phyloP scores from a whole-genome alignment of 2,113 vertebrate genomes.

The Stigmatopora nigra region DNA sequence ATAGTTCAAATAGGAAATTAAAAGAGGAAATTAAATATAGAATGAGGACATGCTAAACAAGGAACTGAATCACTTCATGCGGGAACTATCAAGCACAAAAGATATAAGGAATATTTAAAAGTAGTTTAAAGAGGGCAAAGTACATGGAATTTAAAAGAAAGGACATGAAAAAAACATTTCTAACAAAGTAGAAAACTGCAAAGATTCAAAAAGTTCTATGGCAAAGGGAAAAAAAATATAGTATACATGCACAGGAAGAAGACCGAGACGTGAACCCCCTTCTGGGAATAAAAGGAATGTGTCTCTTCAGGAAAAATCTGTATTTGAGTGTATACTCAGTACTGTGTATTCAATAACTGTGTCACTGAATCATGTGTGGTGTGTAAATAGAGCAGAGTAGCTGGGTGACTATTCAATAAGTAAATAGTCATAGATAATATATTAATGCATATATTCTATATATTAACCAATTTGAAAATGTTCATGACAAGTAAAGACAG shows the following conservation, averaged over 20 bases:
- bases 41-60: conserved; percentile 37
- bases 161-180: background rate
- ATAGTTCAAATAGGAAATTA: conserved; percentile 14
- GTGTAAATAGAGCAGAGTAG: background rate
- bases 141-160: background rate
- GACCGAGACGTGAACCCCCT: conserved; percentile 14
- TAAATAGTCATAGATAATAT: too few species aligned
- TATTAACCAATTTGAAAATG: too few species aligned
- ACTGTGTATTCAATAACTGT: background rate
- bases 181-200: background rate
- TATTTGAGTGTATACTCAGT: background rate
- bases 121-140: background rate
- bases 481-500: background rate
- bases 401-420: background rate
- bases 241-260: conserved; percentile 26
- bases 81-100: background rate
- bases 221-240: background rate
- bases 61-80: conserved; percentile 2
- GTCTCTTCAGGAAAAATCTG: conserved; percentile 5
- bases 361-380: background rate
- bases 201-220: background rate
- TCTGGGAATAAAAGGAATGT: conserved; percentile 19
- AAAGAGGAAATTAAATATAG: conserved; percentile 26
- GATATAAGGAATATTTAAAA: background rate
- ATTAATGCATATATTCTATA: too few species aligned